A percentile compares a stretch with the other conserved stretches of the same genome.
Evolutionary conservation across 1,140 invertebrate genomes (phyloP).

Genomic region (Tetraneura akinire): DNA sequence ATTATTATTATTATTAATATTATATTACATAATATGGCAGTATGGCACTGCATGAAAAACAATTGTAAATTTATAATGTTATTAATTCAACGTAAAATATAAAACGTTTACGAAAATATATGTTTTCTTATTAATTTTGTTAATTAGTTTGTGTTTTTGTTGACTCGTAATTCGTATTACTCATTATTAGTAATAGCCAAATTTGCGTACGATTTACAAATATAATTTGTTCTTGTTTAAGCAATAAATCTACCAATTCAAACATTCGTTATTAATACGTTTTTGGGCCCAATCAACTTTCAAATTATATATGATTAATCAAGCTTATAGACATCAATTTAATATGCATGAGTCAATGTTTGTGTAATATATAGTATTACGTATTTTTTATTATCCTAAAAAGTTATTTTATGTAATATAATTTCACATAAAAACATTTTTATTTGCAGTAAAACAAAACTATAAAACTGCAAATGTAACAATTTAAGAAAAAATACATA

Average conservation of each 20-base stretch:
- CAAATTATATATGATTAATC: constrained; percentile 14
- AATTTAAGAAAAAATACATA: constrained; percentile 24
- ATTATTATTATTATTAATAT: too few relatives aligned
- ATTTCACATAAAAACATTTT: constrained; percentile 2
- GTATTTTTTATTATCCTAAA: constrained; percentile 12
- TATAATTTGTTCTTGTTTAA: constrained; percentile 10
- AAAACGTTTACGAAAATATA: constrained; percentile 17
- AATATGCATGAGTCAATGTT: constrained; percentile 22
- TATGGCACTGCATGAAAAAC: neutral
- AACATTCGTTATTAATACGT: constrained; percentile 18
- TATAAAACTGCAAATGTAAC: constrained; percentile 21
- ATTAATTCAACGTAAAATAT: neutral
- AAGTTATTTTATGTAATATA: constrained; percentile 7
- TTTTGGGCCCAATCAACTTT: constrained; percentile 19
- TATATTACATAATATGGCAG: too few relatives aligned
- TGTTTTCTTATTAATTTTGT: neutral
- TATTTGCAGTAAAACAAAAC: constrained; percentile 13
- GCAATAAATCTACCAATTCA: neutral
- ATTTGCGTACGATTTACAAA: neutral
- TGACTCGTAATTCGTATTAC: neutral
- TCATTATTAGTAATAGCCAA: neutral
- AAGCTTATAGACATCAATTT: constrained; percentile 18
- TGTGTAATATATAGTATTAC: constrained; percentile 6
- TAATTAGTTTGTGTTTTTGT: neutral
- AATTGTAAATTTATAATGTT: constrained; percentile 13